Evolutionary conservation across 2,113 vertebrate genomes (phyloP).

Genomic region (Oreotrochilus melanogaster): DNA sequence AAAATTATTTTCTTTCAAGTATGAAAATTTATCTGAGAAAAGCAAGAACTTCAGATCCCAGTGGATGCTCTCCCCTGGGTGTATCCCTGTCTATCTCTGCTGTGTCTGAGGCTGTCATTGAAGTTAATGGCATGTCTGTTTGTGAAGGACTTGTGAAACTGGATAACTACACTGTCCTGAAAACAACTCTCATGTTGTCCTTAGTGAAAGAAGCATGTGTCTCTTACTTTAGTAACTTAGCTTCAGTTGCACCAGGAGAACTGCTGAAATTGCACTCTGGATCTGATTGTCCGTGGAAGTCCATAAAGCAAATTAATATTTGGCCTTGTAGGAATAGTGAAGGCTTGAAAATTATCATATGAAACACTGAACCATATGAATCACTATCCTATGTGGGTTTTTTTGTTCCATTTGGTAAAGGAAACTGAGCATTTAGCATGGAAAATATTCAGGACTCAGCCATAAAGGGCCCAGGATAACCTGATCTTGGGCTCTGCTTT

Average conservation of each 20-base stretch:
- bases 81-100: neutral
- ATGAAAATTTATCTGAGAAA: neutral
- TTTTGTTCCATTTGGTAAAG: neutral
- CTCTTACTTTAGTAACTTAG: neutral
- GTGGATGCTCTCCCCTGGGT: fast-evolving
- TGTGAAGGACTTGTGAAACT: neutral
- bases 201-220: neutral
- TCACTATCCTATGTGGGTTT: neutral
- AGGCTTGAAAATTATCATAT: neutral
- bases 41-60: neutral
- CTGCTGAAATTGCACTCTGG: neutral
- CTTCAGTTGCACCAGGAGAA: neutral
- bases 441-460: neutral
- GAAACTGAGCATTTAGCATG: neutral
- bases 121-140: neutral
- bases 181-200: neutral
- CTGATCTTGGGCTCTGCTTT: neutral
- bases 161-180: neutral
- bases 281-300: neutral
- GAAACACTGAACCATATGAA: neutral
- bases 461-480: neutral
- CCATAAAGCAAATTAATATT: neutral
- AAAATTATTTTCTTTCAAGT: neutral
- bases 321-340: neutral
- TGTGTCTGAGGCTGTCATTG: neutral